Conservation (phyloP, 1,140 invertebrate genomes). For the Ephestia elutella region DNA sequence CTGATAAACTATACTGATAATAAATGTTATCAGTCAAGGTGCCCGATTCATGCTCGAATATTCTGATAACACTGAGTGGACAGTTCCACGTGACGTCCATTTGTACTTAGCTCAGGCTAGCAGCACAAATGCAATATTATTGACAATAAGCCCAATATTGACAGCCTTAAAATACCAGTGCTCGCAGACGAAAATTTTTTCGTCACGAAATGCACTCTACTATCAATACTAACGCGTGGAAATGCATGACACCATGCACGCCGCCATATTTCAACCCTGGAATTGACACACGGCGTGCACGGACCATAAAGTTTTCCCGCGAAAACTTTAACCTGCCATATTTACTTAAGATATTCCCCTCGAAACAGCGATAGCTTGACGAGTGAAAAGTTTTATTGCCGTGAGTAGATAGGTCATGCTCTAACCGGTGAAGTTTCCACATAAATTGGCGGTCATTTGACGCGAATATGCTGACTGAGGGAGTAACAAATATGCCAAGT, state of each 20-base stretch:
- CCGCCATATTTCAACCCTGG: constrained; percentile 66
- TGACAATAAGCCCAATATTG: too few relatives aligned
- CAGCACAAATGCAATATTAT: too few relatives aligned
- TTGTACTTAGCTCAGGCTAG: too few relatives aligned
- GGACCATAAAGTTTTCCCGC: constrained; percentile 59
- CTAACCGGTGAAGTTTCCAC: constrained; percentile 47
- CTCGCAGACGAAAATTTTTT: too few relatives aligned
- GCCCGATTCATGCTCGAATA: constrained; percentile 36
- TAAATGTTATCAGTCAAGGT: constrained; percentile 33
- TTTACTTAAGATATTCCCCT: constrained; percentile 63
- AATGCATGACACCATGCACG: constrained; percentile 46
- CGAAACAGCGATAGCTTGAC: constrained; percentile 63
- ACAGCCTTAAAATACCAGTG: too few relatives aligned
- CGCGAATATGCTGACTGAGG: constrained; percentile 72
- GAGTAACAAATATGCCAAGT: constrained; percentile 74
- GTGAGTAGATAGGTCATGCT: constrained; percentile 63
- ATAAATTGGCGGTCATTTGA: constrained; percentile 74
- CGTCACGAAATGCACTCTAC: background rate
- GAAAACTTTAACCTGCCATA: constrained; percentile 70
- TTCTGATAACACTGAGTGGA: constrained; percentile 6
- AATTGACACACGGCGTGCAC: constrained; percentile 66
- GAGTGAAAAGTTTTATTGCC: constrained; percentile 65
- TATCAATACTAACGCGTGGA: constrained; percentile 8
- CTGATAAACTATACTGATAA: background rate
- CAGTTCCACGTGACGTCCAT: too few relatives aligned